phyloP scores from a whole-genome alignment of 1,140 invertebrate genomes.

The Drosophila nikananu region DNA sequence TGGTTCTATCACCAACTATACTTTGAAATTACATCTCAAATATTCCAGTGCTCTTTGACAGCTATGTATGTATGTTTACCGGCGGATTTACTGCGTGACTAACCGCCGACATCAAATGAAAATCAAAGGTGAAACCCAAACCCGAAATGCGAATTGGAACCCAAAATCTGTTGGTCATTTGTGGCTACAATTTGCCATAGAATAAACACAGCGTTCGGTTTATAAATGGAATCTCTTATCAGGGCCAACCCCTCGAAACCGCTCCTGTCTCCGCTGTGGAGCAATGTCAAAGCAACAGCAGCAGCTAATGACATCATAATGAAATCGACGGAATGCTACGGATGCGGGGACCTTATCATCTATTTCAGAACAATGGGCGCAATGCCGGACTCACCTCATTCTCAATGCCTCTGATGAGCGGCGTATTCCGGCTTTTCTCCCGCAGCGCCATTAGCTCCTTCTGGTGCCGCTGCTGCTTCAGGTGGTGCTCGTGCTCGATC shows the following conservation, averaged over 20 bases:
- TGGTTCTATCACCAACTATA: neutral
- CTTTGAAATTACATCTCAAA: too few relatives aligned
- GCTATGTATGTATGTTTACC: constrained; percentile 11
- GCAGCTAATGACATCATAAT: constrained; percentile 68
- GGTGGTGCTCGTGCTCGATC: constrained; percentile 61
- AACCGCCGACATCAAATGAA: constrained; percentile 24
- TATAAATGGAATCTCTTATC: constrained; percentile 32
- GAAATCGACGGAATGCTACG: constrained; percentile 14
- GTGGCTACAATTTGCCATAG: constrained; percentile 9
- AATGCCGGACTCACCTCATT: constrained; percentile 75
- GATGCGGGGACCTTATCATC: constrained; percentile 25
- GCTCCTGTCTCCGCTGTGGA: constrained; percentile 12
- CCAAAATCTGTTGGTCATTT: constrained; percentile 41
- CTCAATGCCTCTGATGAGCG: constrained; percentile 66
- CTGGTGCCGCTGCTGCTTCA: constrained; percentile 66
- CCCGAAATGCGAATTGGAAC: constrained; percentile 11
- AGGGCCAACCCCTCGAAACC: constrained; percentile 2
- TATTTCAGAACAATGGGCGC: constrained; percentile 45
- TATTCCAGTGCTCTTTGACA: constrained; percentile 1
- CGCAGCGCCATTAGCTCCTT: constrained; percentile 60
- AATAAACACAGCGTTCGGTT: neutral
- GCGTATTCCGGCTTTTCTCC: constrained; percentile 53
- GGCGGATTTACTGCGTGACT: constrained; percentile 25
- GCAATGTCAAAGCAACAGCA: constrained; percentile 67
- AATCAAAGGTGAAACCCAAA: constrained; percentile 31